These are phyloP conservation scores for Lepidocyrtinus sp. DNA, from an alignment of 2,888 invertebrate genomes.

Conservation along the genomic window DNA sequence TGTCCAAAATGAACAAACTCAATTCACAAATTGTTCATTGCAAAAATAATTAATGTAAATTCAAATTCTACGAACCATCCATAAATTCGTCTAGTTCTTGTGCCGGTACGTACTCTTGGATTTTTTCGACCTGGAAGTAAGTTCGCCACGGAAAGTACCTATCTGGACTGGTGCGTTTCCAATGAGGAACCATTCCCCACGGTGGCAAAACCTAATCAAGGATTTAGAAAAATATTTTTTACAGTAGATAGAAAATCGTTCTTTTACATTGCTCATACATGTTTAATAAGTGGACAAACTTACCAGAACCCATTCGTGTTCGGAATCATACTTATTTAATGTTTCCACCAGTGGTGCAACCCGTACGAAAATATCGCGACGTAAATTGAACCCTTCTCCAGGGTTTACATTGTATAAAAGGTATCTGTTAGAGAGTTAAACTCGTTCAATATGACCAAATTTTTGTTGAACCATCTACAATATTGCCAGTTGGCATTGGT, in stretches of 20 bases:
- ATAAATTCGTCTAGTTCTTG: constrained; percentile 89
- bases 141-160: constrained; percentile 82
- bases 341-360: constrained; percentile 87
- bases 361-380: constrained; percentile 96
- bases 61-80: constrained; percentile 73
- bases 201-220: constrained; percentile 87
- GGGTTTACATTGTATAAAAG: constrained; percentile 95
- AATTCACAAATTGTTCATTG: constrained; percentile 13
- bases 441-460: too few species aligned
- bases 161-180: constrained; percentile 77
- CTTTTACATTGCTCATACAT: background rate
- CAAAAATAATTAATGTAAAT: background rate
- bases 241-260: background rate
- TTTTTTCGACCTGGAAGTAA: constrained; percentile 88
- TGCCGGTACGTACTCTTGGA: constrained; percentile 86
- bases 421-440: constrained; percentile 80
- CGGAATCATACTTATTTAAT: constrained; percentile 75
- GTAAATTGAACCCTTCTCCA: constrained; percentile 96
- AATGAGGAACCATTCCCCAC: constrained; percentile 93
- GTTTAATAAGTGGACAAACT: constrained; percentile 45
- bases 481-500: too few species aligned
- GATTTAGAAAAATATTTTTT: constrained; percentile 71
- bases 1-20: constrained; percentile 70
- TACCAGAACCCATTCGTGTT: constrained; percentile 73
- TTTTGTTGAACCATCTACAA: too few species aligned